Evolutionary conservation across 1,140 invertebrate genomes (phyloP), one percentile per base, ranked within the genome.

Genomic region (Tenebrio molitor): DNA sequence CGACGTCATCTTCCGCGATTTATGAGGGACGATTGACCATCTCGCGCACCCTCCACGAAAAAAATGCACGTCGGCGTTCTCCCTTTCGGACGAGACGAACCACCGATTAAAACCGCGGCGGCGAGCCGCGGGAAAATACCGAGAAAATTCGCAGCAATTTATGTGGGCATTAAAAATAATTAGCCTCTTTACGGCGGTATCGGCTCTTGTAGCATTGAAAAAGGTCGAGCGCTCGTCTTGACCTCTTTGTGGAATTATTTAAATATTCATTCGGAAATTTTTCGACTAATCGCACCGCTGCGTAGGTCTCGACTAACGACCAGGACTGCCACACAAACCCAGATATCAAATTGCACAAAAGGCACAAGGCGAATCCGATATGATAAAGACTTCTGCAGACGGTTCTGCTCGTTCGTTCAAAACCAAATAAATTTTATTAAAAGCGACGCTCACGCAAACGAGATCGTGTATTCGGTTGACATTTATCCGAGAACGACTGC

Each of bases 1-100:
- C 25, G 25, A 58, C 50, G 15, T 19, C 14, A 25, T 58, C 23
- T 58, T 58, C 2, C 46, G 2, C 46, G 19, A 53, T 53, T 53
- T 53, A 39, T 12, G 36, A 12, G 36, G 36, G 36, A 5, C 10
- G 29, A 33, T 33, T 33, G 29, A 33, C 29, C 29, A 33, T 4
- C 29, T n/a, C n/a, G n/a, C n/a, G n/a, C n/a, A n/a, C 29, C 29
- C 29, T 4, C 4, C 4, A 33, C 4, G 29, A 10, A 33, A 33
- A 33, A 33, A 33, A 5, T 33, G 29, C 4, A 33, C n/a, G 29
- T 33, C 10, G 29, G 29, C 29, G 29, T 33, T 33, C 10, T 33
- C 10, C 4, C 29, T 33, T 33, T 33, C 4, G 29, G 29, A 33
- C 4, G 29, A 33, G 10, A 33, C 10, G 10, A 33, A 33, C 10